Evolutionary conservation across 2,113 vertebrate species (phyloP).

Genomic region (Mus spicilegus): DNA sequence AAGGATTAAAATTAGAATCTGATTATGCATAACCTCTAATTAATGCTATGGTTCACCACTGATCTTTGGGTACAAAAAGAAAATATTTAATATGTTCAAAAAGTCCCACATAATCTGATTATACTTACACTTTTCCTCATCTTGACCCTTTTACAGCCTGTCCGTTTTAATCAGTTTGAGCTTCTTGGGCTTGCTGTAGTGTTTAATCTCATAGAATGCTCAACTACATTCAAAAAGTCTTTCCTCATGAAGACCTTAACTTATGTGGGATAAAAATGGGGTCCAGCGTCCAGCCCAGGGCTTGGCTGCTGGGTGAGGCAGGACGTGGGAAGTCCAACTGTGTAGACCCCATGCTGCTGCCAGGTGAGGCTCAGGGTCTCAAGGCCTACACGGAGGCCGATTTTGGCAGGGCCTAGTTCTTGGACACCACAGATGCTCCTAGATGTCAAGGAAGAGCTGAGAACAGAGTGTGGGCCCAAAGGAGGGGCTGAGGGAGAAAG

Average conservation of each 20-base stretch:
- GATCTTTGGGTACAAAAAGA: constrained; percentile 40
- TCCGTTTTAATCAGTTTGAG: constrained; percentile 4
- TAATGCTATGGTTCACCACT: background rate
- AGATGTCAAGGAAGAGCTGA: too few relatives aligned
- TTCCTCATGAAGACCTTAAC: constrained; percentile 30
- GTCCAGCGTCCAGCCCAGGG: too few relatives aligned
- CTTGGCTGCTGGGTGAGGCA: too few relatives aligned
- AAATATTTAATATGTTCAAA: background rate
- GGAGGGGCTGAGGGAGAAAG: too few relatives aligned
- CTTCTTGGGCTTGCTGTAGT: background rate
- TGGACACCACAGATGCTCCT: too few relatives aligned
- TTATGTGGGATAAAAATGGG: background rate
- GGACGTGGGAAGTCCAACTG: too few relatives aligned
- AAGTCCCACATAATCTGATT: background rate
- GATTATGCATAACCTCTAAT: background rate
- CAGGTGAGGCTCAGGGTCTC: too few relatives aligned
- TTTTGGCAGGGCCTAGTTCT: too few relatives aligned
- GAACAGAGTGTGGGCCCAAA: too few relatives aligned
- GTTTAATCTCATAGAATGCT: background rate
- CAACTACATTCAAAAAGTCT: constrained; percentile 41
- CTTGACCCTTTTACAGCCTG: background rate
- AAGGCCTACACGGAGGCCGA: too few relatives aligned
- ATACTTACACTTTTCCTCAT: background rate
- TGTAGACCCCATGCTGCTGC: too few relatives aligned
- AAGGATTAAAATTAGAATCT: constrained; percentile 39